Evolutionary conservation across 2,113 vertebrate species (phyloP), one percentile per base, ranked within the genome.

Genomic region (Ophthalmolycus amberensis): DNA sequence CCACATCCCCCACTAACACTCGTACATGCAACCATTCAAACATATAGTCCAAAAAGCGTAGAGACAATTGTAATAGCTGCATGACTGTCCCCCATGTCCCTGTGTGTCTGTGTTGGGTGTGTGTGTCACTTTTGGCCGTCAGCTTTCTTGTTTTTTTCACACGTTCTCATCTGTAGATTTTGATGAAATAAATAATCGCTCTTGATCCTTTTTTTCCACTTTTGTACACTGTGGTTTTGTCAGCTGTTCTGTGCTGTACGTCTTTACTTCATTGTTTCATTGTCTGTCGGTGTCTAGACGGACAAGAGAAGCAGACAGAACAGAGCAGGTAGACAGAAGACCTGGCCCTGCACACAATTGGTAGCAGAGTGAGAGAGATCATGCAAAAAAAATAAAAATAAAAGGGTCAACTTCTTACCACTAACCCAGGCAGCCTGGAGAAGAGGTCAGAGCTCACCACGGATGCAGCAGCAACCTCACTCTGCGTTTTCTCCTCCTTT

Each of bases 401-500:
- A 77, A 77, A 73, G 29, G 85, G 86, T 84, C 91, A 86, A 63
- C 88, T 79, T 92, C 90, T 90, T 86, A 83, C 86, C 88, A 87
- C 85, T 90, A 86, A 85, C 77, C 90, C 92, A 91, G 86, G 85
- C 92, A 91, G 90, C 85, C 91, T 91, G 92, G 91, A 94, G 92
- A 93, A 93, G 92, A 93, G 92, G 90, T 94, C 93, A 95, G 91
- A 92, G 91, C 79, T 92, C 92, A 90, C 85, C 90, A 86, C 90
- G 92, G 93, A 92, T 88, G 89, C 91, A 88, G 93, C 92, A 93
- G 92, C 90, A 87, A 90, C 95, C 93, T 95, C 93, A 94, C 93
- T 95, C 94, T 95, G 94, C 94, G 73, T 95, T 95, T 95, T 95
- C 94, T 95, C 94, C 94, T 95, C 94, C 94, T 95, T 95, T 95